Percentiles rank a stretch among this genome's conserved stretches.
These are phyloP conservation scores for Cacoxenus indagator DNA, from an alignment of 2,888 invertebrate genomes.

Conservation along the genomic window DNA sequence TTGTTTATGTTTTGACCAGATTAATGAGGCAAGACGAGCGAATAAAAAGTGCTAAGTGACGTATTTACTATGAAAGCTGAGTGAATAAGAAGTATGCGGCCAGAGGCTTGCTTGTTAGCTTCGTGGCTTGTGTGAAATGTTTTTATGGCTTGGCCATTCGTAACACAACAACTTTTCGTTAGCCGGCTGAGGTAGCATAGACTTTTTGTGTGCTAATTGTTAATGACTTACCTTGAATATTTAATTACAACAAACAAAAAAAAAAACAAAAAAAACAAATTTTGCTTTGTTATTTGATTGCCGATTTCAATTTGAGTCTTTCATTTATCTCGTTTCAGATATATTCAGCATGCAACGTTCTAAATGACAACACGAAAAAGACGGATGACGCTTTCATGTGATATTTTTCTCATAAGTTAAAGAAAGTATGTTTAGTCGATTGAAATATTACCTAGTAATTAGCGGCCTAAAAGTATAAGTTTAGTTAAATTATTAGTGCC, in stretches of 20 bases:
- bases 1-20: too few relatives aligned
- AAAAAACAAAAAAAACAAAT: too few relatives aligned
- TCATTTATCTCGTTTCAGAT: constrained; percentile 45
- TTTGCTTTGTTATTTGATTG: background rate
- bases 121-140: background rate
- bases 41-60: too few relatives aligned
- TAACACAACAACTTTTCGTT: too few relatives aligned
- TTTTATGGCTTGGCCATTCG: background rate
- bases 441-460: background rate
- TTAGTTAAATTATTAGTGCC: constrained; percentile 18
- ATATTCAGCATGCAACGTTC: constrained; percentile 58
- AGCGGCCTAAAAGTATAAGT: background rate
- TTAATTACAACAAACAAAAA: too few relatives aligned
- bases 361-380: constrained; percentile 56
- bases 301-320: constrained; percentile 25
- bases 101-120: too few relatives aligned
- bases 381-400: constrained; percentile 49
- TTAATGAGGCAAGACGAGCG: too few relatives aligned
- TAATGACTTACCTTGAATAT: too few relatives aligned
- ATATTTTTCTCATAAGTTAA: constrained; percentile 55
- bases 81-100: too few relatives aligned
- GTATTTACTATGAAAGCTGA: too few relatives aligned
- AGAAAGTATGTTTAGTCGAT: constrained; percentile 53
- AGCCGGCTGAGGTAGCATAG: too few relatives aligned
- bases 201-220: too few relatives aligned